These are phyloP conservation scores for Heliconius hortense DNA, from an alignment of 2,888 invertebrate genomes.

Conservation along the genomic window DNA sequence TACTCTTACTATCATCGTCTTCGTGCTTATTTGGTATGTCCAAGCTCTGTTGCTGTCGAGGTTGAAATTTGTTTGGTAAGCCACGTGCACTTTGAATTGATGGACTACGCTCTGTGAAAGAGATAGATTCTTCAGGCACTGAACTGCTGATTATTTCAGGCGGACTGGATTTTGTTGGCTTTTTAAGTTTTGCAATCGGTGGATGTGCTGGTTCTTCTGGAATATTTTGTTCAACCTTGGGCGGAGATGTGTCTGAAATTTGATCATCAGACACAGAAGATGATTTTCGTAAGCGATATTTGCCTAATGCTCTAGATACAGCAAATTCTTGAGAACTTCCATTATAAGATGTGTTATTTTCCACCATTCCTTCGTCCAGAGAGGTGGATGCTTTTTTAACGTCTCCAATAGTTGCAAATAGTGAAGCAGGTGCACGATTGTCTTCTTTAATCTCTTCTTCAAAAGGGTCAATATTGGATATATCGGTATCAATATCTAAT, in stretches of 20 bases:
- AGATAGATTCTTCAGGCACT: constrained; percentile 75
- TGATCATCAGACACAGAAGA: constrained; percentile 87
- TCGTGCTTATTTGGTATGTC: constrained; percentile 90
- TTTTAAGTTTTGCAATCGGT: constrained; percentile 59
- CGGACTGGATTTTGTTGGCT: constrained; percentile 59
- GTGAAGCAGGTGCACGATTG: constrained; percentile 83
- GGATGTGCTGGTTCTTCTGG: constrained; percentile 57
- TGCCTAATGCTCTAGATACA: constrained; percentile 90
- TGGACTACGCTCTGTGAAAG: constrained; percentile 84
- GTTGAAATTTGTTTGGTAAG: constrained; percentile 82
- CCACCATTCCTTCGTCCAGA: constrained; percentile 83
- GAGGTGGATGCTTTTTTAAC: constrained; percentile 83
- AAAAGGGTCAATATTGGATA: constrained; percentile 80
- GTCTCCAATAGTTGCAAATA: constrained; percentile 89
- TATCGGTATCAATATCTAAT: constrained; percentile 82
- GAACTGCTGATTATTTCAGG: constrained; percentile 68
- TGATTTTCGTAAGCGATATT: constrained; percentile 88
- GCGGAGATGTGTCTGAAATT: constrained; percentile 75
- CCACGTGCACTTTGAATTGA: constrained; percentile 84
- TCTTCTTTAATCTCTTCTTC: constrained; percentile 85
- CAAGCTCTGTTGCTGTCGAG: constrained; percentile 88
- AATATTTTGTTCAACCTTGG: constrained; percentile 59
- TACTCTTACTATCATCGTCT: constrained; percentile 93
- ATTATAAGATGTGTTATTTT: constrained; percentile 79
- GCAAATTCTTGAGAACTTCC: constrained; percentile 92